Base-by-base conservation (phyloP, 2,888 invertebrate species). In the Agrochola lota region DNA sequence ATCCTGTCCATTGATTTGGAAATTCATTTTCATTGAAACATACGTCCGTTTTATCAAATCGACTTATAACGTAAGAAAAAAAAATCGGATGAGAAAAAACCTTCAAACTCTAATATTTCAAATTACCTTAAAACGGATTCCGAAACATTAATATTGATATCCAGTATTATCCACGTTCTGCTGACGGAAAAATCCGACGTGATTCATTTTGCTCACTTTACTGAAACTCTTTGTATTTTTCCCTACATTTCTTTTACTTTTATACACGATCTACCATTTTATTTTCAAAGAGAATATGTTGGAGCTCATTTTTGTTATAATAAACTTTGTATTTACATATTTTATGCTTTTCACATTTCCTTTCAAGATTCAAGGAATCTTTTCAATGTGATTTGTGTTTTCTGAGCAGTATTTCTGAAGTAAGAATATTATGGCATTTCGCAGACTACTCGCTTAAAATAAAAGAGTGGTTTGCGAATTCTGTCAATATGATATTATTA, bases 141-240 rank as follows among this genome's bases (percentile, higher is more conserved):
- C 26, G 23, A n/a, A 46, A 71, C 63, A 68, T 85, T 85, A 71
- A 81, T 82, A 81, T 85, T 81, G 68, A 81, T 81, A 81, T 71
- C 67, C 63, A 30, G 20, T 52, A 52, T 57, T 52, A 84, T 69
- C 78, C 63, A 43, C 70, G 40, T 71, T 74, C 52, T 40, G 26
- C 62, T n/a, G 52, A 60, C 30, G 57, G 70, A 60, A 71, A 71
- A 68, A 71, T 68, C 55, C 52, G 17, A 55, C 60, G 59, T 55
- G 67, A 82, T 82, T 71, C 52, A 35, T 74, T 74, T 85, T 69
- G 69, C 40, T 69, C 60, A 35, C 62, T 84, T 68, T n/a, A 63
- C 17, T 23, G 15, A 62, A 80, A 30, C 23, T 62, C 67, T 49
- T 26, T 35, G 59, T 26, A 73, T 70, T 73, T 73, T n/a, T 70